Percentiles rank a stretch among this genome's conserved stretches.
These are phyloP conservation scores for Calonectris borealis DNA, from an alignment of 2,113 vertebrate genomes.

Conservation along the genomic window DNA sequence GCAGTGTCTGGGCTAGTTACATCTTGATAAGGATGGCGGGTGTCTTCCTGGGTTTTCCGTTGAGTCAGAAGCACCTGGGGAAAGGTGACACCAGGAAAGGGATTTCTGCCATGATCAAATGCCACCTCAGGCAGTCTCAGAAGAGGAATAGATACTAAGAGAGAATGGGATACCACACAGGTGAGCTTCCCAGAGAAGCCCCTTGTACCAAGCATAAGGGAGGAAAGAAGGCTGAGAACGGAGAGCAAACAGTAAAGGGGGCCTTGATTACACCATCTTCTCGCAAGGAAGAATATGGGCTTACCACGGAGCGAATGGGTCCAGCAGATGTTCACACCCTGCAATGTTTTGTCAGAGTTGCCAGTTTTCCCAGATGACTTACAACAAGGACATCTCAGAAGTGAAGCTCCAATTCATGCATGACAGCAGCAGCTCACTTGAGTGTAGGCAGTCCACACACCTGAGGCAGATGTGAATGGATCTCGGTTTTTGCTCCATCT, in stretches of 20 bases:
- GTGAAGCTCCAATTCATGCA: neutral
- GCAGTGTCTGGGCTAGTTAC: slow-evolving; percentile 24
- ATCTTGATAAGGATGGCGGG: slow-evolving; percentile 23
- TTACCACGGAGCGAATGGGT: neutral
- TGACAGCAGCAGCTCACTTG: neutral
- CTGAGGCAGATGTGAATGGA: neutral
- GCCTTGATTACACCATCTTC: neutral
- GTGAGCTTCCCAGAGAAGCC: neutral
- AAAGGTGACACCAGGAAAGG: neutral
- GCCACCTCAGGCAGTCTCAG: neutral
- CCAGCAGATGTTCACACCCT: neutral
- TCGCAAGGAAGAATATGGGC: neutral
- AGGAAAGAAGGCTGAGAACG: neutral
- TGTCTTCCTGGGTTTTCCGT: slow-evolving; percentile 20
- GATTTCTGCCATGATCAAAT: neutral
- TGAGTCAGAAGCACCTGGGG: slow-evolving; percentile 44
- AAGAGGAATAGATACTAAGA: neutral
- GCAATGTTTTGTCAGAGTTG: neutral
- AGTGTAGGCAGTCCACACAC: rapidly evolving
- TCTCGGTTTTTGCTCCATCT: neutral
- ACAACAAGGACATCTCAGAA: neutral
- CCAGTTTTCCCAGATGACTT: neutral
- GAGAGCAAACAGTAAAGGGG: neutral
- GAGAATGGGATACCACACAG: neutral
- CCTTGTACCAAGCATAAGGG: neutral